Evolutionary conservation across 2,113 vertebrate species (phyloP).

Genomic region (Clarias batrachus): DNA sequence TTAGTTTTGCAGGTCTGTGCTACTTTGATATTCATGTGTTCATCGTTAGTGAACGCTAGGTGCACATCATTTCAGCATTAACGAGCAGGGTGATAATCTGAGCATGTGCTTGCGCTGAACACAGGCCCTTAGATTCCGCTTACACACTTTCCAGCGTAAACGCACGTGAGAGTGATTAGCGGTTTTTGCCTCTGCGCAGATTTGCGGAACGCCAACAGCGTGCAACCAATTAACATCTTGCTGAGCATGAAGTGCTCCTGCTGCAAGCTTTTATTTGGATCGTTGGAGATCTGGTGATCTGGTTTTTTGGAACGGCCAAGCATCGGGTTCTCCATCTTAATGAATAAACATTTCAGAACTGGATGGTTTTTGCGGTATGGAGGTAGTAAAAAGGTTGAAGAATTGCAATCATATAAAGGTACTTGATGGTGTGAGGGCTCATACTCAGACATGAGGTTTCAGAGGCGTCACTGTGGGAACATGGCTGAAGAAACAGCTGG

Average conservation of each 20-base stretch:
- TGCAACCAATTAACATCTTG: constrained; percentile 65
- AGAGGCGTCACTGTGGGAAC: not conserved
- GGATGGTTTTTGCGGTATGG: not conserved
- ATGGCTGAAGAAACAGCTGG: not conserved
- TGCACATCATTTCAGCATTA: not conserved
- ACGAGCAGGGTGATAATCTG: too few relatives aligned
- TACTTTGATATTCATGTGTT: not conserved
- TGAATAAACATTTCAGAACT: constrained; percentile 51
- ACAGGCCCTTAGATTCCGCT: not conserved
- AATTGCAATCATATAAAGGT: not conserved
- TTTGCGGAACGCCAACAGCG: constrained; percentile 30
- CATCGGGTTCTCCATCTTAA: constrained; percentile 46
- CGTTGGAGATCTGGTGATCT: constrained; percentile 54
- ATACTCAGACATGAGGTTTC: not conserved
- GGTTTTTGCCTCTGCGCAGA: constrained; percentile 20
- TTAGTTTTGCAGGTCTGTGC: not conserved
- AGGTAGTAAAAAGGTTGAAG: not conserved
- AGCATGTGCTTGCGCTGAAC: not conserved
- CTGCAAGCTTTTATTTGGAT: constrained; percentile 69
- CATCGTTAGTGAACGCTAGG: not conserved
- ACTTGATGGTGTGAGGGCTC: not conserved
- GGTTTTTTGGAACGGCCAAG: constrained; percentile 41
- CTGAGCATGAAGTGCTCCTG: constrained; percentile 63
- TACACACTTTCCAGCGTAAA: constrained; percentile 28
- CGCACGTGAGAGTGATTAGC: constrained; percentile 55